phyloP scores from a whole-genome alignment of 2,888 invertebrate species.

The Crematogaster levior region DNA sequence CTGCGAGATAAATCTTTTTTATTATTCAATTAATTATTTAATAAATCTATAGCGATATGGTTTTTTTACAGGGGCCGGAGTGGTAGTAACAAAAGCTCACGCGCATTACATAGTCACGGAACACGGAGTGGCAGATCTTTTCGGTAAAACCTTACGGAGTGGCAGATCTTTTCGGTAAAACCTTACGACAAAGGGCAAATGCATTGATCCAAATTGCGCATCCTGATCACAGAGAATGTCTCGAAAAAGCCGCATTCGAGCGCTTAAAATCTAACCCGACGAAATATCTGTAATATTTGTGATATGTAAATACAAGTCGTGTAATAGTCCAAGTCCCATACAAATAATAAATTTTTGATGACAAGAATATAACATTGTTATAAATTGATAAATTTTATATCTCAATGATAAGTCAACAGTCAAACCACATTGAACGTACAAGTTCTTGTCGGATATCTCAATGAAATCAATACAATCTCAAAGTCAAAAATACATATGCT shows the following conservation, averaged over 20 bases:
- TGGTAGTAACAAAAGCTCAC: slow-evolving; percentile 96
- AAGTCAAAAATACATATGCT: neutral
- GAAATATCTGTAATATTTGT: slow-evolving; percentile 71
- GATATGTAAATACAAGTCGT: slow-evolving; percentile 28
- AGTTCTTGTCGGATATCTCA: too few species aligned
- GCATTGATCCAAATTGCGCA: slow-evolving; percentile 96
- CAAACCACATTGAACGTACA: too few species aligned
- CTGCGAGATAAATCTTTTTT: neutral
- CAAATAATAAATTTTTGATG: neutral
- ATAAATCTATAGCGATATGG: neutral
- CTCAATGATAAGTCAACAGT: neutral
- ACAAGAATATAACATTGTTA: neutral
- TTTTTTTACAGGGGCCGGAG: slow-evolving; percentile 93
- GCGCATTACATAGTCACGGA: slow-evolving; percentile 98
- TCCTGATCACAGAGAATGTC: slow-evolving; percentile 93
- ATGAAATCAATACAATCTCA: neutral
- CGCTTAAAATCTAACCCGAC: slow-evolving; percentile 92
- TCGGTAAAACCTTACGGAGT: slow-evolving; percentile 96
- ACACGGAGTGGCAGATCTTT: slow-evolving; percentile 95
- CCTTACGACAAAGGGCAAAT: slow-evolving; percentile 95
- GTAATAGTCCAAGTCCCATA: neutral
- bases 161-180: slow-evolving; percentile 95
- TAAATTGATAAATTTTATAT: neutral
- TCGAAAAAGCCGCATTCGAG: slow-evolving; percentile 96
- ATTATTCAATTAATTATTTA: slow-evolving; percentile 29